A percentile compares a stretch with the other conserved stretches of the same genome.
Conservation (phyloP, 1,140 invertebrate genomes). For the Dreissena polymorpha region DNA sequence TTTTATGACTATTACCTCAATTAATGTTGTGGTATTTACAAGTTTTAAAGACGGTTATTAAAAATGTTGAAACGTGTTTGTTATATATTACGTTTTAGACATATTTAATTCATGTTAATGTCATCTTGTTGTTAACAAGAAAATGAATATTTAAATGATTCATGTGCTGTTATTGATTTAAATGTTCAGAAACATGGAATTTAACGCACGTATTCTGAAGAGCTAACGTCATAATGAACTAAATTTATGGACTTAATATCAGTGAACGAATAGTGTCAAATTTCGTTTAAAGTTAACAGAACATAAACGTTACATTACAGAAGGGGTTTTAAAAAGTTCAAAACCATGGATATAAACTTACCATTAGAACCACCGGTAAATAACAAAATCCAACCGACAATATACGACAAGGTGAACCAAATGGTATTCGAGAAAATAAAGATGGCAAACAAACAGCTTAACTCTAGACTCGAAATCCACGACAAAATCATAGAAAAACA, state of each 20-base stretch:
- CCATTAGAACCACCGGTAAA: slow-evolving; percentile 45
- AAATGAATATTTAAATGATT: too few relatives aligned
- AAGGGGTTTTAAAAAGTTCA: too few relatives aligned
- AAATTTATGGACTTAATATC: too few relatives aligned
- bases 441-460: slow-evolving; percentile 38
- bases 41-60: neutral
- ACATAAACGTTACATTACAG: too few relatives aligned
- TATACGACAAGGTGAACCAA: slow-evolving; percentile 42
- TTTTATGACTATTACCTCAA: neutral
- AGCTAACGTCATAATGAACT: too few relatives aligned
- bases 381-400: slow-evolving; percentile 41
- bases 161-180: too few relatives aligned
- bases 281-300: too few relatives aligned
- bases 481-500: slow-evolving; percentile 45
- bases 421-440: slow-evolving; percentile 37
- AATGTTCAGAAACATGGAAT: too few relatives aligned
- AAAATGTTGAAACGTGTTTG: neutral
- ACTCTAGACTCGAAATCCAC: slow-evolving; percentile 30
- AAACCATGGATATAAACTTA: slow-evolving; percentile 46
- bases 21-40: neutral
- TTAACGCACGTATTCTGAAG: too few relatives aligned
- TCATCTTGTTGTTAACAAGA: too few relatives aligned
- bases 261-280: too few relatives aligned
- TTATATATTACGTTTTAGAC: neutral
- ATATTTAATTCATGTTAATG: too few relatives aligned